These are phyloP conservation scores for Cyclargus thomasi DNA, from an alignment of 1,140 invertebrate species.

Conservation along the genomic window DNA sequence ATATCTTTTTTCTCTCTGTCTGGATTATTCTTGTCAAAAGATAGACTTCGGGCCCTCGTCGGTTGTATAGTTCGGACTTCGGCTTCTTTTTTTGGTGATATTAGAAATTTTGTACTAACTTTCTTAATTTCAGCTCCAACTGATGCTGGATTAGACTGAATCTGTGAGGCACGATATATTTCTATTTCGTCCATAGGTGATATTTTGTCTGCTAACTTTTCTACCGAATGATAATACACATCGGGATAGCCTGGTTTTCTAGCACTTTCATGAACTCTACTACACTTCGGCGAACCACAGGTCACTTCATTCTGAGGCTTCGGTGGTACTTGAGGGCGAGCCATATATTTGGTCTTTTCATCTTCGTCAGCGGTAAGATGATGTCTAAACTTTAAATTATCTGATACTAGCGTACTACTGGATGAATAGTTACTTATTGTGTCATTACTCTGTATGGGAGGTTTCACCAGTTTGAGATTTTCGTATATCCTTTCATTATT, in stretches of 20 bases:
- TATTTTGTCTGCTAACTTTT: constrained; percentile 53
- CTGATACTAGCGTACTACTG: constrained; percentile 62
- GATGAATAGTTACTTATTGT: constrained; percentile 50
- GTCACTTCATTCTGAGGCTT: constrained; percentile 45
- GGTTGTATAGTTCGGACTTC: constrained; percentile 65
- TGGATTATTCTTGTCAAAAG: constrained; percentile 43
- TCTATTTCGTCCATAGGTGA: constrained; percentile 52
- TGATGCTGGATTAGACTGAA: constrained; percentile 49
- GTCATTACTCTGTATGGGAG: constrained; percentile 30
- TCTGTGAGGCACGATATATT: constrained; percentile 53
- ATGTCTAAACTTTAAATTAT: constrained; percentile 40
- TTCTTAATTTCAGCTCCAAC: constrained; percentile 70
- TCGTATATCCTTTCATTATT: constrained; percentile 56
- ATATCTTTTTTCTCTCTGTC: constrained; percentile 20
- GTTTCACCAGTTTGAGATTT: constrained; percentile 44
- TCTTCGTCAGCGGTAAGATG: constrained; percentile 22
- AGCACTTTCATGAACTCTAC: constrained; percentile 23
- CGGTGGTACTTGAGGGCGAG: constrained; percentile 58
- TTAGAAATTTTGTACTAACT: constrained; percentile 65
- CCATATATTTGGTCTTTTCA: constrained; percentile 29
- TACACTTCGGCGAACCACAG: constrained; percentile 22
- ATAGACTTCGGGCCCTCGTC: constrained; percentile 61
- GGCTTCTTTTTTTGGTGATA: constrained; percentile 71
- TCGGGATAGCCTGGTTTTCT: constrained; percentile 41
- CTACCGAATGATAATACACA: constrained; percentile 65